Evolutionary conservation across 2,888 invertebrate genomes (phyloP), one percentile per base, ranked within the genome.

Genomic region (Vesta saturnalis): DNA sequence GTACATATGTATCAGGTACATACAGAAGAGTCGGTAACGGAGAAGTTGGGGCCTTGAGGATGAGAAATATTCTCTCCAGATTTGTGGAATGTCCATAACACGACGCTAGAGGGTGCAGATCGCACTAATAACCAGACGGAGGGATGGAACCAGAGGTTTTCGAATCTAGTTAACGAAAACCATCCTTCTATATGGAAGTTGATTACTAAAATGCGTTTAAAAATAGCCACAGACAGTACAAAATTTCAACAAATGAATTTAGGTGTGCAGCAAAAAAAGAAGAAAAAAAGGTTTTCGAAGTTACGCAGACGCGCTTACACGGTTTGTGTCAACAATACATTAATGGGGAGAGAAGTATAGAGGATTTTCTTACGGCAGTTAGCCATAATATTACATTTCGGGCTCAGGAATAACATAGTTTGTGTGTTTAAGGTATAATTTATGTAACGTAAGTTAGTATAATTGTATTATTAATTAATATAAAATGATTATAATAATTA

Each of bases 71-170:
- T 59, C 21, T 43, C 59, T n/a, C 43, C 15, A 12, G 43, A 39
- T 12, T n/a, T 19, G 1, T 59, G 59, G 46, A 46, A 46, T 46
- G 59, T 59, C n/a, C 59, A 59, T 46, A 6, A 21, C 14, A 21
- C 59, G 15, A 59, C 39, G 5, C 16, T 57, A 15, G 59, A 59
- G 43, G 46, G 21, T 12, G 22, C 5, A 5, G 22, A 59, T 15
- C 46, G 14, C 15, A 59, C 59, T 19, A 59, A 59, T 35, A 59
- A 59, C 46, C 46, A 43, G 15, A 59, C 59, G 2, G 59, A 59
- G 35, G 46, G 59, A 16, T 59, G 46, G 59, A 59, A 59, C 8
- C 1, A 46, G 19, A 18, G 57, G 8, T 59, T 59, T 59, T 59
- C 59, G 10, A 59, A 46, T 59, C 43, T 59, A 43, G 59, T 59